Conservation (phyloP, 2,888 invertebrate species). For the Meta bourneti region DNA sequence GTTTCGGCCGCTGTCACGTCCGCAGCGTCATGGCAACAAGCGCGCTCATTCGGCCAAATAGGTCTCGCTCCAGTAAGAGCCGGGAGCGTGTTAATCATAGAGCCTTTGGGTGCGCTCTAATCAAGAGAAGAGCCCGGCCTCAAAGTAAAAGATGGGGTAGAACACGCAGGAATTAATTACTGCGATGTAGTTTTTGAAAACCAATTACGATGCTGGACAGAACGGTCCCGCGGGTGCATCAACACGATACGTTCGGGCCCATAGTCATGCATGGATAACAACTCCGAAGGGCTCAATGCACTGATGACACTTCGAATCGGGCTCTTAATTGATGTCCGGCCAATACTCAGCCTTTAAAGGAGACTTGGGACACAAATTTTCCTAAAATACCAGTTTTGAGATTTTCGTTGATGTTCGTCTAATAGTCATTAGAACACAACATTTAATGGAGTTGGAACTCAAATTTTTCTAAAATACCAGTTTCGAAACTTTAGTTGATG, state of each 20-base stretch:
- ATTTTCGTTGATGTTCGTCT: too few relatives aligned
- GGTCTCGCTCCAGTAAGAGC: constrained; percentile 65
- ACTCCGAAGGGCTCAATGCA: not conserved
- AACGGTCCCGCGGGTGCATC: constrained; percentile 58
- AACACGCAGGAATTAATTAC: constrained; percentile 73
- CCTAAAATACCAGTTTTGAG: too few relatives aligned
- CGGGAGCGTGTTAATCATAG: constrained; percentile 69
- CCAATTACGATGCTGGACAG: constrained; percentile 71
- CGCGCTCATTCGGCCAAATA: constrained; percentile 48
- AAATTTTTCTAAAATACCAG: too few relatives aligned
- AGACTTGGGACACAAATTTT: too few relatives aligned
- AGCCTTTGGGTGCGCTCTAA: constrained; percentile 70
- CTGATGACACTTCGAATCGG: too few relatives aligned
- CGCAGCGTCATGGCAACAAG: constrained; percentile 60
- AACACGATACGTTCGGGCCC: constrained; percentile 42
- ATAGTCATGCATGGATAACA: constrained; percentile 37
- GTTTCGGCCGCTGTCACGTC: constrained; percentile 55
- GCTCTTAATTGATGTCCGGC: too few relatives aligned
- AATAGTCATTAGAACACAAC: too few relatives aligned
- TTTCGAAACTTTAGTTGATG: too few relatives aligned
- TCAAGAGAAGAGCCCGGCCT: constrained; percentile 69
- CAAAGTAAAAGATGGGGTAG: constrained; percentile 64
- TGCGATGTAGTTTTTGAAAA: constrained; percentile 75
- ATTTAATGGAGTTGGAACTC: too few relatives aligned
- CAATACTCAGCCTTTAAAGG: too few relatives aligned